These are phyloP conservation scores for Platerodrilus igneus DNA, from an alignment of 2,888 invertebrate genomes.

Conservation along the genomic window DNA sequence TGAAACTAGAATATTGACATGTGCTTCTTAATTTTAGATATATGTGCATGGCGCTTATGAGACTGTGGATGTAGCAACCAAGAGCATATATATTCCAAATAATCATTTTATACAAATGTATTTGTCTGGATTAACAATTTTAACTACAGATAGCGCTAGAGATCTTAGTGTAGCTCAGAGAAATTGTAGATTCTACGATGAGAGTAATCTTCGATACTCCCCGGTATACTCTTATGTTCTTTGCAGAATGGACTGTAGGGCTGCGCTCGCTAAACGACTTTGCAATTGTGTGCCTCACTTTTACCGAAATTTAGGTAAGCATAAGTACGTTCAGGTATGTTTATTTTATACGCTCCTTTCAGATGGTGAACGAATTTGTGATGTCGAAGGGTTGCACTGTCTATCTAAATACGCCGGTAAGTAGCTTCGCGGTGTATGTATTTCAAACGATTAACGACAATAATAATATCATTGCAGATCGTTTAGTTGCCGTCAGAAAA, in stretches of 20 bases:
- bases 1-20: neutral
- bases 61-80: conserved; percentile 61
- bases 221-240: conserved; percentile 65
- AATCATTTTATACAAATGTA: conserved; percentile 42
- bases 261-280: conserved; percentile 54
- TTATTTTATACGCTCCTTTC: conserved; percentile 23
- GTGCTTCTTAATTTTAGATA: conserved; percentile 45
- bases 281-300: conserved; percentile 74
- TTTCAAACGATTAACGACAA: neutral
- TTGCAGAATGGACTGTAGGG: conserved; percentile 69
- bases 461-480: conserved; percentile 38
- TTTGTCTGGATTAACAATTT: conserved; percentile 40
- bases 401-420: conserved; percentile 56
- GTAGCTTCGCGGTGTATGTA: too few relatives aligned
- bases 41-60: conserved; percentile 65
- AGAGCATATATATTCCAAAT: conserved; percentile 37
- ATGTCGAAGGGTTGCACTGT: conserved; percentile 60
- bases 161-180: conserved; percentile 58
- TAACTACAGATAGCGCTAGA: conserved; percentile 40
- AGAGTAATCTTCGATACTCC: conserved; percentile 60
- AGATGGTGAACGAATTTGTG: conserved; percentile 58
- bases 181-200: conserved; percentile 63
- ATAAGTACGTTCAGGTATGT: neutral
- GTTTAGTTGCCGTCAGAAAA: conserved; percentile 50
- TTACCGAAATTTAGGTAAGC: conserved; percentile 59